Evolutionary conservation across 2,888 invertebrate genomes (phyloP).

Genomic region (Sinodicranocentrus sp.): DNA sequence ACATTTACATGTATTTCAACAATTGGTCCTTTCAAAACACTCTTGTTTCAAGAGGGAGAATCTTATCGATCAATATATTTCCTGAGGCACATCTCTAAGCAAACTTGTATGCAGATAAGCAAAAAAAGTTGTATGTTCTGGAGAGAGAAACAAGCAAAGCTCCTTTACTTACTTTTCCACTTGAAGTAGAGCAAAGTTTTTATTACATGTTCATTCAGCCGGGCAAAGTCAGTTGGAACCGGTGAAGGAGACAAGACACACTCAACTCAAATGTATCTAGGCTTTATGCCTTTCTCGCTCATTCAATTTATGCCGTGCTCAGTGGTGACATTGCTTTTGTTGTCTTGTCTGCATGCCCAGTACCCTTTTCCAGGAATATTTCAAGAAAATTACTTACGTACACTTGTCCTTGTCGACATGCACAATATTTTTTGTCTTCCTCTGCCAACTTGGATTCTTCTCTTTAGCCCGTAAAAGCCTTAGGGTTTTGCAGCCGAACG

Average conservation of each 20-base stretch:
- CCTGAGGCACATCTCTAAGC: not conserved
- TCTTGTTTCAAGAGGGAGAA: not conserved
- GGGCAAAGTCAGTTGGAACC: constrained; percentile 13
- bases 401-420: not conserved
- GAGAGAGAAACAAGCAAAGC: not conserved
- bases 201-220: too few species aligned
- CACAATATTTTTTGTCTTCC: too few species aligned
- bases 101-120: constrained; percentile 5
- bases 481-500: too few species aligned
- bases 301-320: too few species aligned
- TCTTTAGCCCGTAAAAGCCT: too few species aligned
- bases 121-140: not conserved
- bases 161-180: too few species aligned
- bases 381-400: not conserved
- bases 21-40: not conserved
- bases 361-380: not conserved
- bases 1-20: not conserved
- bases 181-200: too few species aligned
- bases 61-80: not conserved
- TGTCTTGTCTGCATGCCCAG: not conserved
- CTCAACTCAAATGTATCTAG: too few species aligned
- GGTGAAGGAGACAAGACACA: not conserved
- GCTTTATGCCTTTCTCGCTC: too few species aligned
- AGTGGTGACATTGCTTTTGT: not conserved
- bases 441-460: too few species aligned